These are phyloP conservation scores for Hypotaenidia okinawae DNA, from an alignment of 2,797 vertebrate species.

Conservation along the genomic window DNA sequence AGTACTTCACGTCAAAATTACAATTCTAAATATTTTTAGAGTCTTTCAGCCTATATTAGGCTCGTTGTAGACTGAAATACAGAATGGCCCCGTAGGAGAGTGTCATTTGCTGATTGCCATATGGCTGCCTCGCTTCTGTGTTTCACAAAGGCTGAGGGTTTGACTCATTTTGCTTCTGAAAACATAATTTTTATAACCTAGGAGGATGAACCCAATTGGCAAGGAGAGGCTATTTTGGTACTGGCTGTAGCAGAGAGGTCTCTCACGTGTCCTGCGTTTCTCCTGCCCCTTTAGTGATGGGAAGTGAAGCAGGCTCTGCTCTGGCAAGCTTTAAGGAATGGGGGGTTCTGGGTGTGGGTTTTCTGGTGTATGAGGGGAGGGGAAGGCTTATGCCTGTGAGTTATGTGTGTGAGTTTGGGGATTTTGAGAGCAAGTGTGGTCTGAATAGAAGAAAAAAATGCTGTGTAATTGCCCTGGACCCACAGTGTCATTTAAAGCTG, in stretches of 20 bases:
- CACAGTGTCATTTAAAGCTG: not conserved
- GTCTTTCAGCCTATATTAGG: slow-evolving; percentile 57
- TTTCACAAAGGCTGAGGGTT: slow-evolving; percentile 24
- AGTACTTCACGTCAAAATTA: slow-evolving; percentile 68
- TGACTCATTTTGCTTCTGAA: slow-evolving; percentile 35
- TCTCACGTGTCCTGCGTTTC: not conserved
- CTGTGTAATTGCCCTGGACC: not conserved
- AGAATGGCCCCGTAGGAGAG: slow-evolving; percentile 56
- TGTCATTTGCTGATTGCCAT: slow-evolving; percentile 67
- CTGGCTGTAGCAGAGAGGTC: not conserved
- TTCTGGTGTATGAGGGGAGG: not conserved
- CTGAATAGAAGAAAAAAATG: not conserved
- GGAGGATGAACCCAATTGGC: not conserved
- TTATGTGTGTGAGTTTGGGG: not conserved
- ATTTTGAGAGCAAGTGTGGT: not conserved
- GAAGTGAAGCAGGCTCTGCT: not conserved
- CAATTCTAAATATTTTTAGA: slow-evolving; percentile 67
- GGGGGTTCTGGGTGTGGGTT: not conserved
- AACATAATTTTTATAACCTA: slow-evolving; percentile 31
- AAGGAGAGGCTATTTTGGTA: slow-evolving; percentile 3
- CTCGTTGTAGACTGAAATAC: slow-evolving; percentile 46
- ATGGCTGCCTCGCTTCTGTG: slow-evolving; percentile 49
- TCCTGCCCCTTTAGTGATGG: not conserved
- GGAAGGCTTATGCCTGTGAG: accelerated
- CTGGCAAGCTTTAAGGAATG: accelerated